A percentile compares a stretch with the other conserved stretches of the same genome.
Evolutionary conservation across 2,888 invertebrate species (phyloP).

Genomic region (Gymnoscelis rufifasciata): DNA sequence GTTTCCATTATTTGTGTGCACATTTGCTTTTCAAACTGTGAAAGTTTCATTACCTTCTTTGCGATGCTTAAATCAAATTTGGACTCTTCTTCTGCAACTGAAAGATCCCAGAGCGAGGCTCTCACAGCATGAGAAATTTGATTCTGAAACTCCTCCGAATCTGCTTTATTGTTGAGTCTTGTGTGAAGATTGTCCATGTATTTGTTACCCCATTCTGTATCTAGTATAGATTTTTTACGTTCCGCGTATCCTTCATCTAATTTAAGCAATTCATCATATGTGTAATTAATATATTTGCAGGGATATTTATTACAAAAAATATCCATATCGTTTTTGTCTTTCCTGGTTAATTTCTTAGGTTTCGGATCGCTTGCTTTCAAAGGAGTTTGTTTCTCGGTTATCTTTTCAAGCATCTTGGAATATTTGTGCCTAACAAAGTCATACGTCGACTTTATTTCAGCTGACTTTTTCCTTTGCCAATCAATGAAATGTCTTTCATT

Average conservation of each 20-base stretch:
- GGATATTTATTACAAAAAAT: slow-evolving; percentile 53
- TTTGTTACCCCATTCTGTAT: slow-evolving; percentile 64
- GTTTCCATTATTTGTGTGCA: slow-evolving; percentile 81
- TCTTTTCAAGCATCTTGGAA: slow-evolving; percentile 54
- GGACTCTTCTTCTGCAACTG: slow-evolving; percentile 72
- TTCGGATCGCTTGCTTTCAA: slow-evolving; percentile 29
- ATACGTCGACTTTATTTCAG: slow-evolving; percentile 63
- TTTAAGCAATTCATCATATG: slow-evolving; percentile 58
- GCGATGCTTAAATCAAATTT: slow-evolving; percentile 73
- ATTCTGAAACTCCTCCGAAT: slow-evolving; percentile 68
- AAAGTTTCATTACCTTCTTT: slow-evolving; percentile 79
- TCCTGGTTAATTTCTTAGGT: slow-evolving; percentile 32
- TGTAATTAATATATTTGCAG: slow-evolving; percentile 57
- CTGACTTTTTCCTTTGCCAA: slow-evolving; percentile 77
- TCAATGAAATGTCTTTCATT: slow-evolving; percentile 73
- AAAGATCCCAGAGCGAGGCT: slow-evolving; percentile 72
- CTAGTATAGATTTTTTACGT: slow-evolving; percentile 45
- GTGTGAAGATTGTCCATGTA: slow-evolving; percentile 71
- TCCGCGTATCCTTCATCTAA: slow-evolving; percentile 51
- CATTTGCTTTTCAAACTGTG: slow-evolving; percentile 83
- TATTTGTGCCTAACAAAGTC: slow-evolving; percentile 62
- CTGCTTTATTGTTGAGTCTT: slow-evolving; percentile 58
- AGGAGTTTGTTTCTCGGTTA: slow-evolving; percentile 48
- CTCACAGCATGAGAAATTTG: slow-evolving; percentile 72
- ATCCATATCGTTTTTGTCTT: slow-evolving; percentile 57